Evolutionary conservation across 2,797 vertebrate species (phyloP), one percentile per base, ranked within the genome.

Genomic region (Eurystomus glaucurus): DNA sequence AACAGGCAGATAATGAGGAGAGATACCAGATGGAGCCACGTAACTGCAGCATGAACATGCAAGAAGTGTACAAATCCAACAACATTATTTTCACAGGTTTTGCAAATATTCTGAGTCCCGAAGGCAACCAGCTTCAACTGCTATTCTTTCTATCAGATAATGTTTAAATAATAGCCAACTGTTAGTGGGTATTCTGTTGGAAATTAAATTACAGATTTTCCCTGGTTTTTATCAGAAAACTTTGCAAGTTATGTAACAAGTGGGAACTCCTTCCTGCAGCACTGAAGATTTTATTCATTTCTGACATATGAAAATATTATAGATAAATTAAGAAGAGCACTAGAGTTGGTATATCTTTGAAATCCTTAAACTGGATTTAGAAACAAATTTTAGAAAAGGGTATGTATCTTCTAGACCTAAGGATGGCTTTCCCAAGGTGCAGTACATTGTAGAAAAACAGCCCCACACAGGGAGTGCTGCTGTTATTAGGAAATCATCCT

Each of bases 1-100:
- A 92, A 74, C 33, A 80, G 60, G 62, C 33, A 91, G 84, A 92
- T 96, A 92, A 96, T 54, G 68, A 94, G 37, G 61, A 65, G 39
- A 76, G 62, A 82, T 70, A 91, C 51, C 90, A 90, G 55, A 74
- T 2, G 0, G 66, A 94, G 64, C 64, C 66, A 61, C 0, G 0
- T 77, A 89, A 92, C 86, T 85, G 50, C 81, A 78, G 88, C 71
- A 87, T 31, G 52, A 94, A 68, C 66, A 41, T 31, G 41, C 60
- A 83, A 64, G 68, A 79, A 82, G 23, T 23, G 21, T 80, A 92
- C 33, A 85, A 91, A 94, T 50, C 50, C 84, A 87, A 45, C 22
- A 77, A 48, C 1, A 20, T 71, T 61, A 62, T 89, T 96, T 89
- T 93, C 68, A 71, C 0, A 7, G 37, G 65, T 75, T 93, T 93